Percentiles rank a stretch among this genome's conserved stretches.
Conservation (phyloP, 2,113 vertebrate species). For the Pungitius pungitius region DNA sequence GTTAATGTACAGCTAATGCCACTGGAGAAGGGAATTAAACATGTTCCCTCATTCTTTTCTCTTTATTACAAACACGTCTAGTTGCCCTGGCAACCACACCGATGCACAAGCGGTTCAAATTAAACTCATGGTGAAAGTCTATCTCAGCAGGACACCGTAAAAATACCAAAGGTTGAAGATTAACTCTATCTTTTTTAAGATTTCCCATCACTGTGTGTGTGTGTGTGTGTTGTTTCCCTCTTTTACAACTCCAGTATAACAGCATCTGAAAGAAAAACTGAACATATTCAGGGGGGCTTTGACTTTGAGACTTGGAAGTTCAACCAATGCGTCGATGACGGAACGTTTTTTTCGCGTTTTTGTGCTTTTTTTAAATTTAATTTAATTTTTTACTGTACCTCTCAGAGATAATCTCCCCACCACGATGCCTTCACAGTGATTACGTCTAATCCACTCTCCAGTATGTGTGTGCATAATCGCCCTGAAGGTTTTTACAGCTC, state of each 20-base stretch:
- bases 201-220: neutral
- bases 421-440: conserved; percentile 54
- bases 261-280: neutral
- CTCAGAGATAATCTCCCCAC: conserved; percentile 60
- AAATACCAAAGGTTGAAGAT: conserved; percentile 10
- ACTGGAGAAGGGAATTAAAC: conserved; percentile 17
- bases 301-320: no score
- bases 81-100: conserved; percentile 23
- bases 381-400: no score
- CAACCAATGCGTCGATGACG: no score
- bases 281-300: no score
- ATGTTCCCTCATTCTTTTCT: neutral
- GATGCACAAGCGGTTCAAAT: conserved; percentile 30
- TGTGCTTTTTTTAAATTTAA: no score
- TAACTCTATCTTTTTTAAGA: conserved; percentile 16
- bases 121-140: conserved; percentile 34
- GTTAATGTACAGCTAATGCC: conserved; percentile 16
- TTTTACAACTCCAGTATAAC: neutral
- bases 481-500: conserved; percentile 33
- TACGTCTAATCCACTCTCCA: conserved; percentile 53
- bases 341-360: no score
- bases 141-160: conserved; percentile 32
- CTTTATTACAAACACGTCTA: neutral
- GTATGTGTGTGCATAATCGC: conserved; percentile 30
- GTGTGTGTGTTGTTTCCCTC: neutral